Percentiles rank a stretch among this genome's conserved stretches.
Conservation (phyloP, 2,797 vertebrate species). For the Myotis pilosus region DNA sequence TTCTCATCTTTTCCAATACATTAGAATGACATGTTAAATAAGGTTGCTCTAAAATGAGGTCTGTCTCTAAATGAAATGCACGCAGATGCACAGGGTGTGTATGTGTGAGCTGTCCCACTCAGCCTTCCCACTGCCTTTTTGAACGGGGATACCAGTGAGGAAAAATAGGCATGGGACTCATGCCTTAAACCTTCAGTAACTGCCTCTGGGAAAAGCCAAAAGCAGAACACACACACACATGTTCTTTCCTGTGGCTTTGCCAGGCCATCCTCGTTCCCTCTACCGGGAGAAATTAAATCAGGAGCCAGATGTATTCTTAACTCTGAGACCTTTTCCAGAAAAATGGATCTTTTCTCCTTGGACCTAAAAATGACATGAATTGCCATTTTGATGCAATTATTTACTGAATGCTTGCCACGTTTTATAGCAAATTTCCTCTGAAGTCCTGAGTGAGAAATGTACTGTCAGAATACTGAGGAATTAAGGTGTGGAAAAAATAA, state of each 20-base stretch:
- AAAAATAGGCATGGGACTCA: background rate
- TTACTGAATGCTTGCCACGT: background rate
- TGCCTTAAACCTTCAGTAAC: slow-evolving; percentile 12
- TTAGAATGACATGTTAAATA: background rate
- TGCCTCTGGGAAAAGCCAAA: slow-evolving; percentile 25
- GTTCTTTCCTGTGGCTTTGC: background rate
- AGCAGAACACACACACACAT: background rate
- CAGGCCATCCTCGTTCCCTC: background rate
- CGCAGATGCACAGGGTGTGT: background rate
- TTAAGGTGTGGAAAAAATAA: background rate
- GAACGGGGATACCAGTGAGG: background rate
- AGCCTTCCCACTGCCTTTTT: background rate
- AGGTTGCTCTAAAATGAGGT: background rate
- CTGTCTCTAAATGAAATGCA: background rate
- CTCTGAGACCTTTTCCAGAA: slow-evolving; percentile 14
- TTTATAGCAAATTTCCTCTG: slow-evolving; percentile 19
- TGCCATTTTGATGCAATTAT: background rate
- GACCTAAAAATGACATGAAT: slow-evolving; percentile 9
- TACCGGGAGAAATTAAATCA: background rate
- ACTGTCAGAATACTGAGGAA: background rate
- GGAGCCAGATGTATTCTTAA: background rate
- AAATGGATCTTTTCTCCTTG: slow-evolving; percentile 24
- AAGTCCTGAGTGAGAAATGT: background rate
- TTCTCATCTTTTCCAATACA: slow-evolving; percentile 8
- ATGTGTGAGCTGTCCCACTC: background rate